Percentiles rank a stretch among this genome's conserved stretches.
phyloP scores from a whole-genome alignment of 2,888 invertebrate species.

The Tillus elongatus region DNA sequence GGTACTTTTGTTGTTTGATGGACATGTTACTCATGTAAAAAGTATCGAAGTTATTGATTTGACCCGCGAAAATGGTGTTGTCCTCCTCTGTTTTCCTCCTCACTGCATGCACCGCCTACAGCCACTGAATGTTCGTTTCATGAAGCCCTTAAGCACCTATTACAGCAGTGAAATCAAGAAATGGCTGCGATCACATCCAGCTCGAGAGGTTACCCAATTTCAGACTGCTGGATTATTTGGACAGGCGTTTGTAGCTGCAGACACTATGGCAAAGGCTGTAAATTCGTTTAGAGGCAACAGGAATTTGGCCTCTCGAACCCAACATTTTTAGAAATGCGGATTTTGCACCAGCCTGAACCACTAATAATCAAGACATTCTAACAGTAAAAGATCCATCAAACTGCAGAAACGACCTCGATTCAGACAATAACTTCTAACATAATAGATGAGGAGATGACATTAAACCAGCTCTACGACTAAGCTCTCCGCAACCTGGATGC shows the following conservation, averaged over 20 bases:
- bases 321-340: not conserved
- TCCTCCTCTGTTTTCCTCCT: slow-evolving; percentile 25
- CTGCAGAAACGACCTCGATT: too few species aligned
- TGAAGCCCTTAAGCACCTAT: slow-evolving; percentile 20
- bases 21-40: slow-evolving; percentile 25
- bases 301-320: slow-evolving; percentile 17
- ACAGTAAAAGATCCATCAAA: too few species aligned
- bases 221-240: slow-evolving; percentile 22
- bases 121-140: slow-evolving; percentile 22
- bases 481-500: too few species aligned
- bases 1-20: slow-evolving; percentile 26
- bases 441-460: too few species aligned
- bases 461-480: too few species aligned
- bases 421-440: too few species aligned
- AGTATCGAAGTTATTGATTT: slow-evolving; percentile 22
- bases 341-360: not conserved
- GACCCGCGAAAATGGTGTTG: slow-evolving; percentile 22
- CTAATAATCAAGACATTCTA: too few species aligned
- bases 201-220: slow-evolving; percentile 22
- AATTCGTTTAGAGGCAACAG: slow-evolving; percentile 26
- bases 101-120: slow-evolving; percentile 21
- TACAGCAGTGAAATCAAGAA: slow-evolving; percentile 19
- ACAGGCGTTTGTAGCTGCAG: slow-evolving; percentile 24
- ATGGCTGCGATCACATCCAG: too few species aligned
- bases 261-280: slow-evolving; percentile 23